Base-by-base conservation (phyloP, 2,888 invertebrate species). In the Cataglyphis livida region DNA sequence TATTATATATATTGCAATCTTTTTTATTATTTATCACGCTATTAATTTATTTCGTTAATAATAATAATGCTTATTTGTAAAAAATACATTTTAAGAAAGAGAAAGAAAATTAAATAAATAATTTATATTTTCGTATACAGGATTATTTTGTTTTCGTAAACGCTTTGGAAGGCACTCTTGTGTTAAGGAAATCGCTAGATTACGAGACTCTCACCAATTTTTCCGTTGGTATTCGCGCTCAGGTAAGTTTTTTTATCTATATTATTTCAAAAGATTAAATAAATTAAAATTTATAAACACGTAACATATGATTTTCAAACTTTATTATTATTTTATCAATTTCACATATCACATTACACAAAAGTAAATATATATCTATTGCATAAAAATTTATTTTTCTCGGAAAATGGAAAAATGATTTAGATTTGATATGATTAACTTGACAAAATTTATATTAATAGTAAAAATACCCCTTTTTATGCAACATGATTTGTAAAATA, bases 61-160 rank as follows among this genome's bases (percentile, higher is more conserved):
- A 51, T 21, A 41, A 41, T 41, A 41, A 41, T 12, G 25, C 28
- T 41, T 38, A 38, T 74, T 61, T 18, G 1, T 44, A n/a, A 21
- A 71, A 59, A n/a, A 15, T 73, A 59, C 3, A 59, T 2, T 59
- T 73, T 57, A 4, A 1, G 51, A 61, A 1, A 28, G 9, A 1
- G 51, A 65, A 0, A 15, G 44, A 64, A n/a, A 73, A 38, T 65
- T 44, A 1, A 32, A 57, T 10, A 28, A 9, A 61, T 44, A 61
- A 44, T 44, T 51, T 35, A 21, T 28, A 32, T 81, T 74, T 59
- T 44, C 25, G 1, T 35, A 3, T 10, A 35, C 94, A 97, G 97
- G 98, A 98, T 88, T 97, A 96, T 93, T 97, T 98, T 84, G 96
- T 97, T 84, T 98, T 98, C 93, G 96, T 97, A 1, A 98, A 98